Conservation (phyloP, 2,113 vertebrate species). For the Camarhynchus parvulus region DNA sequence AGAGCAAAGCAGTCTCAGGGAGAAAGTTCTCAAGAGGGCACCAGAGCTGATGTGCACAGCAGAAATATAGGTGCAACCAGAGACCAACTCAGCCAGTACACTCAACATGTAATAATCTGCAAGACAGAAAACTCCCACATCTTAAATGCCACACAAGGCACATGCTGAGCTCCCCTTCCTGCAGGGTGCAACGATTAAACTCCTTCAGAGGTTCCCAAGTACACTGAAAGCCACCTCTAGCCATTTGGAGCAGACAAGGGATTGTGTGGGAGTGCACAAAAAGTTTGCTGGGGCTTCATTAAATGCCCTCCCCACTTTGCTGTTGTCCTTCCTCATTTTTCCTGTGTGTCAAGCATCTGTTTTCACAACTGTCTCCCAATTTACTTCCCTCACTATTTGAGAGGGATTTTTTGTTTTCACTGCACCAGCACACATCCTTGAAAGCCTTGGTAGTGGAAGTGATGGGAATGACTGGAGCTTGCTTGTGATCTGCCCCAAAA, state of each 20-base stretch:
- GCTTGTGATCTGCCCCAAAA: background rate
- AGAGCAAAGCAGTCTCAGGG: background rate
- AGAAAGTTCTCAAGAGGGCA: background rate
- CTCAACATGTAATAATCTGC: background rate
- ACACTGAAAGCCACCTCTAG: background rate
- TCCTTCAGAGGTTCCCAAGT: background rate
- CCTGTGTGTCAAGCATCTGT: background rate
- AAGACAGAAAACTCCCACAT: background rate
- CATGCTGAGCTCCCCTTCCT: background rate
- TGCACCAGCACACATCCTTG: background rate
- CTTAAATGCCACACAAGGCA: background rate
- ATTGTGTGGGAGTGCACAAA: background rate
- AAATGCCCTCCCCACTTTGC: background rate
- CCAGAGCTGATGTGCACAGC: background rate
- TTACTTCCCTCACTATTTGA: background rate
- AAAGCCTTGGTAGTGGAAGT: background rate
- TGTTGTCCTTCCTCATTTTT: background rate
- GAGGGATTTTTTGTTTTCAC: background rate
- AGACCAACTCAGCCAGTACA: background rate
- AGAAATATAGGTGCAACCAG: background rate
- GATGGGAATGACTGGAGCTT: rapidly evolving
- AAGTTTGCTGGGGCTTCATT: background rate
- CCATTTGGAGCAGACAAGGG: background rate
- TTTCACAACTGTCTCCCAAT: background rate
- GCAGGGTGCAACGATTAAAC: background rate